A percentile compares a stretch with the other conserved stretches of the same genome.
phyloP scores from a whole-genome alignment of 2,113 vertebrate genomes.

The Atherinomorus stipes region DNA sequence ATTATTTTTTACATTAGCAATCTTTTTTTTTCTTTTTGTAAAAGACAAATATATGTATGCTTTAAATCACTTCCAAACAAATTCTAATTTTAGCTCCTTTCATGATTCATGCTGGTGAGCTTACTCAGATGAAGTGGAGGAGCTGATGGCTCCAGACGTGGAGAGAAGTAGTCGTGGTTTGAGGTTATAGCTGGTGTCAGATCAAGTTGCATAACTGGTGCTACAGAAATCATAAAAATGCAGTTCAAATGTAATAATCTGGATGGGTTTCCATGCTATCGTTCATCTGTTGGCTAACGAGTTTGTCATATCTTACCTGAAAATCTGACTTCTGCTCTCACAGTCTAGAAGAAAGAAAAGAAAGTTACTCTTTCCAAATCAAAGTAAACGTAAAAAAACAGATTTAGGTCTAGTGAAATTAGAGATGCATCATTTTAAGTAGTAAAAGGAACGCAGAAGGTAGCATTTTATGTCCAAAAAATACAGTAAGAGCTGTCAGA shows the following conservation, averaged over 20 bases:
- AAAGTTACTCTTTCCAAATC: no score
- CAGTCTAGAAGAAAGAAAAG: conserved; percentile 68
- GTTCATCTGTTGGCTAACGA: neutral
- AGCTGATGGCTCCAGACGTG: neutral
- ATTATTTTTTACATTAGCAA: neutral
- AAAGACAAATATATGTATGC: neutral
- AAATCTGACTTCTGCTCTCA: conserved; percentile 64
- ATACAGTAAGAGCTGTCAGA: no score
- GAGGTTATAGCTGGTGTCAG: neutral
- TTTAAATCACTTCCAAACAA: neutral
- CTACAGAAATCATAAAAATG: neutral
- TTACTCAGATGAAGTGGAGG: conserved; percentile 38
- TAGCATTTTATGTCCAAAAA: no score
- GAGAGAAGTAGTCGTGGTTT: neutral
- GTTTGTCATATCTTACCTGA: conserved; percentile 64
- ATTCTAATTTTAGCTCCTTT: neutral
- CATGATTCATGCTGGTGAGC: neutral
- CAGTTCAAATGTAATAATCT: neutral
- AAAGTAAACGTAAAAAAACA: neutral
- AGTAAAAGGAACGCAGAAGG: no score
- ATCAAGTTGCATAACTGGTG: conserved; percentile 1
- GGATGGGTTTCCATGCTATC: neutral
- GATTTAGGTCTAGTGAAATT: no score
- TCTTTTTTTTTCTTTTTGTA: no score
- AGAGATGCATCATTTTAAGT: no score